These are phyloP conservation scores for Fabriciana adippe DNA, from an alignment of 2,888 invertebrate genomes.

Conservation along the genomic window DNA sequence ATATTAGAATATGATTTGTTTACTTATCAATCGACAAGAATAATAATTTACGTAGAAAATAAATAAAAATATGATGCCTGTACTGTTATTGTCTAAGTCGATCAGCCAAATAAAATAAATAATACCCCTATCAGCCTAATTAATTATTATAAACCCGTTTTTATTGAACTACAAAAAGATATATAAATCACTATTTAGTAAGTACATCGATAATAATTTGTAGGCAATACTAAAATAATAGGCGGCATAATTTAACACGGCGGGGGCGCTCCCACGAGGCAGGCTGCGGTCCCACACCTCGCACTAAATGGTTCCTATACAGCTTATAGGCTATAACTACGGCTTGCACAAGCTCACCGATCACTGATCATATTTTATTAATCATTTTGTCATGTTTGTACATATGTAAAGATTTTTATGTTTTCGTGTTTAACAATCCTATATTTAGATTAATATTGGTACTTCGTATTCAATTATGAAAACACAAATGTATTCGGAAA, in stretches of 20 bases:
- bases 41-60: no score
- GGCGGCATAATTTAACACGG: constrained; percentile 39
- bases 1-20: no score
- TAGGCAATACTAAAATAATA: constrained; percentile 26
- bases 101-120: no score
- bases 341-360: constrained; percentile 59
- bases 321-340: constrained; percentile 50
- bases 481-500: no score
- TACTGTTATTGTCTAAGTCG: no score
- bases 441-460: no score
- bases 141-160: not conserved
- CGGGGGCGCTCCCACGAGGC: constrained; percentile 64
- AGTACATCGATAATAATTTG: constrained; percentile 28
- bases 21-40: no score
- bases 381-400: constrained; percentile 1
- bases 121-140: not conserved
- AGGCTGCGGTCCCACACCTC: constrained; percentile 50
- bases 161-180: not conserved
- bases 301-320: constrained; percentile 53
- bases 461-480: no score
- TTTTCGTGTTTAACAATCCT: not conserved
- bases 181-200: constrained; percentile 17
- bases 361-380: constrained; percentile 28
- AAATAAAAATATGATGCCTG: no score
- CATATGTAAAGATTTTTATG: not conserved